phyloP scores from a whole-genome alignment of 2,888 invertebrate genomes.

The Rhimphoctona megacephalus region DNA sequence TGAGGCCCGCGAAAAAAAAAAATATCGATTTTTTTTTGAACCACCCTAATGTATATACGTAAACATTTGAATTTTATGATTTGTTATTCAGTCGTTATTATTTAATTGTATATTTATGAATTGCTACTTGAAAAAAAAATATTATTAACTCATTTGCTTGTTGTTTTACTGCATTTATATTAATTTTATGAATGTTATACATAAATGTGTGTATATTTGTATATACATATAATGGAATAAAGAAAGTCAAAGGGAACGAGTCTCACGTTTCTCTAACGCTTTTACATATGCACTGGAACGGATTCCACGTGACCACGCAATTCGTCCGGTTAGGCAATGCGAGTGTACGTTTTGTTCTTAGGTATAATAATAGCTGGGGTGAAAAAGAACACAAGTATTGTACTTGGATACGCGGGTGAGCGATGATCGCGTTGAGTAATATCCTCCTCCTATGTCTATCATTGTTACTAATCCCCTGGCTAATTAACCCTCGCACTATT shows the following conservation, averaged over 20 bases:
- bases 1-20: too few relatives aligned
- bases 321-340: conserved; percentile 67
- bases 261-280: conserved; percentile 59
- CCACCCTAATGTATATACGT: too few relatives aligned
- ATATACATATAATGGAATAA: conserved; percentile 37
- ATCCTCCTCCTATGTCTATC: conserved; percentile 59
- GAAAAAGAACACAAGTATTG: conserved; percentile 31
- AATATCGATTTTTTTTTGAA: too few relatives aligned
- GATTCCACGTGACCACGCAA: conserved; percentile 66
- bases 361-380: conserved; percentile 43
- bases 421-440: conserved; percentile 68
- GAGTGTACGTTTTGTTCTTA: conserved; percentile 34
- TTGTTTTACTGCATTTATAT: not conserved
- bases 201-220: not conserved
- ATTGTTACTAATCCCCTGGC: conserved; percentile 64
- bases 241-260: conserved; percentile 51
- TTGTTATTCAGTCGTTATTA: not conserved
- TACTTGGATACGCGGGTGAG: conserved; percentile 59
- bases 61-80: not conserved
- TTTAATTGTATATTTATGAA: not conserved
- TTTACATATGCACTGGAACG: conserved; percentile 38
- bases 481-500: conserved; percentile 60
- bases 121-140: not conserved
- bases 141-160: not conserved
- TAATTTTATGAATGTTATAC: not conserved